A percentile compares a stretch with the other conserved stretches of the same genome.
These are phyloP conservation scores for Dipodomys spectabilis DNA, from an alignment of 2,113 vertebrate species.

Conservation along the genomic window DNA sequence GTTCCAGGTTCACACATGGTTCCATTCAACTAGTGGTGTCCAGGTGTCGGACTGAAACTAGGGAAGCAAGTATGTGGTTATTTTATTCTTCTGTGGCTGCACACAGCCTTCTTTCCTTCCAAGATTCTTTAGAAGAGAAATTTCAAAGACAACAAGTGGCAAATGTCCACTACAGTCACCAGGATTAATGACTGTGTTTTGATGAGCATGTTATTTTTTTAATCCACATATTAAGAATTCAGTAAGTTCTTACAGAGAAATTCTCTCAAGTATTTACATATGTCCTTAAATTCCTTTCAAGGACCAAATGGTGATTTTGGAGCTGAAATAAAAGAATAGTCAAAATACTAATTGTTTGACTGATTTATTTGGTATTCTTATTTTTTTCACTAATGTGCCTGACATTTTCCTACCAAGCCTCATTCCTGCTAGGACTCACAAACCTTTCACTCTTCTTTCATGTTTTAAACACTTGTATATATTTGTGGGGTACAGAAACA, in stretches of 20 bases:
- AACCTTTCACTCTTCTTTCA: background rate
- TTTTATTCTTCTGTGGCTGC: background rate
- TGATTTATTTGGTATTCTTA: conserved; percentile 17
- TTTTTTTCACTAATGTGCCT: conserved; percentile 33
- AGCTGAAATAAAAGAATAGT: background rate
- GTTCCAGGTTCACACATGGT: background rate
- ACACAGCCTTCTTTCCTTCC: background rate
- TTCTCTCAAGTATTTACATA: background rate
- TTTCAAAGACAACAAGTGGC: conserved; percentile 28
- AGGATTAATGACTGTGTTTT: conserved; percentile 22
- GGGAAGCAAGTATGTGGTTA: background rate
- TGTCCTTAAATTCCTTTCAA: conserved; percentile 24
- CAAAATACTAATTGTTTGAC: conserved; percentile 16
- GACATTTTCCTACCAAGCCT: conserved; percentile 21
- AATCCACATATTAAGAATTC: conserved; percentile 37
- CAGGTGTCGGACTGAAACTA: background rate
- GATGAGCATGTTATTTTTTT: conserved; percentile 38
- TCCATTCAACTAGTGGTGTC: background rate
- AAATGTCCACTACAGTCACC: conserved; percentile 18
- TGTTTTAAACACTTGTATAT: background rate
- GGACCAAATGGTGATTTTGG: background rate
- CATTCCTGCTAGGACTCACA: background rate
- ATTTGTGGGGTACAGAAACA: background rate
- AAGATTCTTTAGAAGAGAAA: background rate
- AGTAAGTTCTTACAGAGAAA: background rate